phyloP scores from a whole-genome alignment of 2,797 vertebrate species.

The Trachurus trachurus region DNA sequence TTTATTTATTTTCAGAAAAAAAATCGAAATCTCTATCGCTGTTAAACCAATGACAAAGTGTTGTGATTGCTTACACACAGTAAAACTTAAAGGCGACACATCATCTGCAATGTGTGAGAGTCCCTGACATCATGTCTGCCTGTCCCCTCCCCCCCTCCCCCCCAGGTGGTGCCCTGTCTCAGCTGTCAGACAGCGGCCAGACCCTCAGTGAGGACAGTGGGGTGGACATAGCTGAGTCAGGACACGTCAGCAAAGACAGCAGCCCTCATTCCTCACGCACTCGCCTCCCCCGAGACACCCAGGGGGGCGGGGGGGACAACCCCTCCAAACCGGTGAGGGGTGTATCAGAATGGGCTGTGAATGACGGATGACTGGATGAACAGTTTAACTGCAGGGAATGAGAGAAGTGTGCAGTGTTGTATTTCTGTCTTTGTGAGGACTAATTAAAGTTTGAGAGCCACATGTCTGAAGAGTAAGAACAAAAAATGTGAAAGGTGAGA shows the following conservation, averaged over 20 bases:
- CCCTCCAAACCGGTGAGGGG: conserved; percentile 91
- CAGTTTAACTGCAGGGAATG: conserved; percentile 5
- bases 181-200: conserved; percentile 97
- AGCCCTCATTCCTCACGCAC: conserved; percentile 84
- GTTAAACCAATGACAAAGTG: neutral
- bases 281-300: conserved; percentile 83
- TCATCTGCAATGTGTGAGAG: neutral
- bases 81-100: neutral
- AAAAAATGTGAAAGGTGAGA: neutral
- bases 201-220: conserved; percentile 98
- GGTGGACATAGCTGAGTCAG: conserved; percentile 93
- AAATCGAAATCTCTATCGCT: too few relatives aligned
- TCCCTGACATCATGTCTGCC: conserved; percentile 39
- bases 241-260: conserved; percentile 88
- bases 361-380: conserved; percentile 25
- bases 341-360: conserved; percentile 14
- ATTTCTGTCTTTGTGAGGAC: conserved; percentile 52
- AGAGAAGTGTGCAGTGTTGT: neutral
- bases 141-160: too few relatives aligned
- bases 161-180: conserved; percentile 93
- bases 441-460: neutral
- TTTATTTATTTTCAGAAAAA: too few relatives aligned
- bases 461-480: neutral
- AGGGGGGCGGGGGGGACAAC: conserved; percentile 83
- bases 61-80: neutral